A percentile compares a stretch with the other conserved stretches of the same genome.
These are phyloP conservation scores for Podarcis cretensis DNA, from an alignment of 2,113 vertebrate species.

Conservation along the genomic window DNA sequence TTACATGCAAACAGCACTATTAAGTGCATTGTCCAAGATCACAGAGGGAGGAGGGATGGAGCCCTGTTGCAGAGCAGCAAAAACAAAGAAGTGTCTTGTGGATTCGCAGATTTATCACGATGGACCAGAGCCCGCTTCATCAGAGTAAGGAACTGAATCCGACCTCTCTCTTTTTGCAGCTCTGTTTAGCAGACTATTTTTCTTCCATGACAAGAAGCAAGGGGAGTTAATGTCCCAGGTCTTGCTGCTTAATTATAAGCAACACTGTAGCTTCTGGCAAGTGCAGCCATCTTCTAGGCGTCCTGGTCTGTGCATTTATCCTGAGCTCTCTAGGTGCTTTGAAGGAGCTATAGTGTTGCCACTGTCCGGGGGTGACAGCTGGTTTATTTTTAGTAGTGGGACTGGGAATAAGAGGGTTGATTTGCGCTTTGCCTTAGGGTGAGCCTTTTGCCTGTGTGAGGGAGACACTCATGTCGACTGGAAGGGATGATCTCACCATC, in stretches of 20 bases:
- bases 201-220: background rate
- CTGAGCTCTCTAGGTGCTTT: background rate
- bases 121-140: background rate
- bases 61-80: background rate
- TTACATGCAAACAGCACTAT: background rate
- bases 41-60: background rate
- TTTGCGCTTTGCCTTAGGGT: constrained; percentile 11
- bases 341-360: constrained; percentile 42
- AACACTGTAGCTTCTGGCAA: background rate
- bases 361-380: constrained; percentile 31
- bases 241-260: constrained; percentile 9
- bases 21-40: background rate
- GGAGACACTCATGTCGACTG: fast-evolving
- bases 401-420: constrained; percentile 38
- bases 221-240: background rate
- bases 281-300: background rate
- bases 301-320: fast-evolving
- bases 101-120: background rate
- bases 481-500: constrained; percentile 17
- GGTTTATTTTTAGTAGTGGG: constrained; percentile 45
- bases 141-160: background rate
- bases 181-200: background rate
- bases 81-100: background rate
- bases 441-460: constrained; percentile 21
- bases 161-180: background rate